Conservation (phyloP, 2,113 vertebrate species). For the Rhipidura dahli region DNA sequence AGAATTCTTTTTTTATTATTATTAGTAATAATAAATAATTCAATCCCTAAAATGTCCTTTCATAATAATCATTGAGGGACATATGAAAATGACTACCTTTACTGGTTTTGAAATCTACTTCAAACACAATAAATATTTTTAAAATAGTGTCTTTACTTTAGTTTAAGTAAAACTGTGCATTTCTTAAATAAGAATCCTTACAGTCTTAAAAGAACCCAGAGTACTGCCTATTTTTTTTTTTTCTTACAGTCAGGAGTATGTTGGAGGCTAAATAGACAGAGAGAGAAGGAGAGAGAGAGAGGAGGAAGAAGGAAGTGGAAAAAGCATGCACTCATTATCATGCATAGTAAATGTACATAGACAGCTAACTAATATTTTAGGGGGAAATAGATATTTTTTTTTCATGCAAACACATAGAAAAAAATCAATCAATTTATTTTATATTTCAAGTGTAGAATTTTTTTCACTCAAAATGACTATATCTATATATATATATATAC, state of each 20-base stretch:
- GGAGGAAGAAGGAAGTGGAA: too few relatives aligned
- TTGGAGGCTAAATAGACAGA: slow-evolving; percentile 29
- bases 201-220: neutral
- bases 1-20: neutral
- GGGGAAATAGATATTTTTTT: slow-evolving; percentile 26
- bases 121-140: neutral
- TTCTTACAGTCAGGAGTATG: slow-evolving; percentile 44
- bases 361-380: slow-evolving; percentile 46
- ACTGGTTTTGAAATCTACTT: neutral
- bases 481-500: neutral
- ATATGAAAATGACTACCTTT: neutral
- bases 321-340: neutral
- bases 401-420: slow-evolving; percentile 16
- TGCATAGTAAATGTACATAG: slow-evolving; percentile 12
- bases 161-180: neutral
- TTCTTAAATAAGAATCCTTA: neutral
- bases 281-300: neutral
- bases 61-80: neutral
- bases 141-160: neutral
- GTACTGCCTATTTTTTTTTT: slow-evolving; percentile 27
- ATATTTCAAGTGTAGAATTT: slow-evolving; percentile 38
- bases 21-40: neutral
- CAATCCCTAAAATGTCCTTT: neutral
- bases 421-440: slow-evolving; percentile 36
- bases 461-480: neutral